A percentile compares a stretch with the other conserved stretches of the same genome.
Conservation (phyloP, 2,113 vertebrate genomes). For the Vidua chalybeata region DNA sequence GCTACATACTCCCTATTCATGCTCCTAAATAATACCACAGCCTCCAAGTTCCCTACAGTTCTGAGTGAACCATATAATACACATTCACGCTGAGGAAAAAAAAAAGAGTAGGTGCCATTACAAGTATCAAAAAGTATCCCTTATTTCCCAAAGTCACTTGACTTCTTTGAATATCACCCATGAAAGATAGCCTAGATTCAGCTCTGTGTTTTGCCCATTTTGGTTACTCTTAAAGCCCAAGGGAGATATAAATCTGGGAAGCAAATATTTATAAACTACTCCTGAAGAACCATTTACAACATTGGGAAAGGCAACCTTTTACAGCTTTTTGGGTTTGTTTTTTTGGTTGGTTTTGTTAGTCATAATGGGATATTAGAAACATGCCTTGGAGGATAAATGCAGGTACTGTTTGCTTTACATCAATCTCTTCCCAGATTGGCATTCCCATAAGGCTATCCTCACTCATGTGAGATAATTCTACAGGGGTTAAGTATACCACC, state of each 20-base stretch:
- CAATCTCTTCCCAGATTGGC: not conserved
- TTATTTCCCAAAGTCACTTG: not conserved
- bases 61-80: not conserved
- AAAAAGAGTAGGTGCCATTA: not conserved
- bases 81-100: not conserved
- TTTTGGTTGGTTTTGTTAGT: too few species aligned
- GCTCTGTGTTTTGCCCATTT: not conserved
- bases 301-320: not conserved
- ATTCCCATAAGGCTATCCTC: not conserved
- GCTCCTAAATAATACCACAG: not conserved
- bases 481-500: not conserved
- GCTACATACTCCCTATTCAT: fast-evolving
- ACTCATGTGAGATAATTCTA: not conserved
- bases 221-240: not conserved
- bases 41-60: fast-evolving
- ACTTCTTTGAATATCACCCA: not conserved
- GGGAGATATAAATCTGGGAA: not conserved
- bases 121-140: not conserved
- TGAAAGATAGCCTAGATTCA: not conserved
- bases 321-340: not conserved
- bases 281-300: not conserved
- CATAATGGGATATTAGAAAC: not conserved
- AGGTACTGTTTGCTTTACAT: not conserved
- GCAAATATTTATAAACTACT: not conserved
- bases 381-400: not conserved